A percentile compares a stretch with the other conserved stretches of the same genome.
Evolutionary conservation across 1,140 invertebrate genomes (phyloP).

Genomic region (Listronotus bonariensis): DNA sequence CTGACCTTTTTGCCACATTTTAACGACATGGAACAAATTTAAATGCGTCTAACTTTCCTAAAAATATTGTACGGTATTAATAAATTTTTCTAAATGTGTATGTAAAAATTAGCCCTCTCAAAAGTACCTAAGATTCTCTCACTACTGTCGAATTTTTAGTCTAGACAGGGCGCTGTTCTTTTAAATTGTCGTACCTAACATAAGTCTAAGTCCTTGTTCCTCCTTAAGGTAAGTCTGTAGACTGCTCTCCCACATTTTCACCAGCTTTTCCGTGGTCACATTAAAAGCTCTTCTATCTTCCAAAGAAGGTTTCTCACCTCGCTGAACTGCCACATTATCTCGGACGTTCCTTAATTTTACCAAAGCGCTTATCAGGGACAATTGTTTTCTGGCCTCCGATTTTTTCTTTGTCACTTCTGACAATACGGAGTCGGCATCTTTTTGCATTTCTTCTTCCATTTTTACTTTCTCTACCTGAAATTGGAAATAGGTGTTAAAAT

Average conservation of each 20-base stretch:
- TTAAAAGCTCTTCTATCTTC: constrained; percentile 51
- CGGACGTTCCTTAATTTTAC: constrained; percentile 66
- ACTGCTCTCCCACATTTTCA: constrained; percentile 51
- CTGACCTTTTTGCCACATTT: too few species aligned
- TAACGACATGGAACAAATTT: too few species aligned
- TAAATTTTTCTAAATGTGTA: too few species aligned
- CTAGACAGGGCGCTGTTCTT: too few species aligned
- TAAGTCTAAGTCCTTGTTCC: constrained; percentile 49
- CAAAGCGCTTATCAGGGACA: constrained; percentile 65
- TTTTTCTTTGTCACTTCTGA: constrained; percentile 71
- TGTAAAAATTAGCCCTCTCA: too few species aligned
- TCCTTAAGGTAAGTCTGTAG: constrained; percentile 48
- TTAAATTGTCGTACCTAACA: constrained; percentile 42
- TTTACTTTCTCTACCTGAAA: constrained; percentile 62
- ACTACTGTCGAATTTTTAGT: too few species aligned
- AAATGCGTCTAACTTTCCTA: too few species aligned
- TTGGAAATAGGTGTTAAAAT: not conserved
- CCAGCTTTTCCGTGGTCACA: constrained; percentile 47
- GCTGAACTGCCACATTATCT: constrained; percentile 62
- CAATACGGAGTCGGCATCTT: constrained; percentile 70
- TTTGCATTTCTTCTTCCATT: constrained; percentile 66
- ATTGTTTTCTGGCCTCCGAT: constrained; percentile 67
- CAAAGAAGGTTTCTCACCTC: constrained; percentile 62
- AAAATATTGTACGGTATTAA: too few species aligned
- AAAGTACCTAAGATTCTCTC: too few species aligned